These are phyloP conservation scores for Saxidomus purpurata DNA, from an alignment of 1,140 invertebrate species.

Conservation along the genomic window DNA sequence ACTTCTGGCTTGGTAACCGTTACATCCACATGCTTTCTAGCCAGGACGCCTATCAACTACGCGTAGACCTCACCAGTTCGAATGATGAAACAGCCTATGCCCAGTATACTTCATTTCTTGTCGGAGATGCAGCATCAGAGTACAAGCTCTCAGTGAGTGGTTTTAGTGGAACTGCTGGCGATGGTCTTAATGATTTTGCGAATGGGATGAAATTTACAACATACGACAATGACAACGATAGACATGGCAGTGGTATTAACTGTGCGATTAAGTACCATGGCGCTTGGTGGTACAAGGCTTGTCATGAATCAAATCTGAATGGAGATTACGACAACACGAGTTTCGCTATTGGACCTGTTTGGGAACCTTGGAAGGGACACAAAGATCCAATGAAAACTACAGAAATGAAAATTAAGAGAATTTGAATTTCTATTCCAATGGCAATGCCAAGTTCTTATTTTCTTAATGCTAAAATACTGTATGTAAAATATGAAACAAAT, in stretches of 20 bases:
- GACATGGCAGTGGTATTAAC: not conserved
- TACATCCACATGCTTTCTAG: not conserved
- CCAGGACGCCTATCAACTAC: too few species aligned
- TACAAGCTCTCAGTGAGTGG: not conserved
- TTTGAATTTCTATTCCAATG: too few species aligned
- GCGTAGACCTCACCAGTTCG: too few species aligned
- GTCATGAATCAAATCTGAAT: too few species aligned
- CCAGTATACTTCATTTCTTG: not conserved
- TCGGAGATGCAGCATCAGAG: not conserved
- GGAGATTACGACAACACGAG: too few species aligned
- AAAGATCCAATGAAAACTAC: too few species aligned
- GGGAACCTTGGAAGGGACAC: too few species aligned
- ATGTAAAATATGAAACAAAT: too few species aligned
- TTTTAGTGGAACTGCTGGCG: slow-evolving; percentile 12
- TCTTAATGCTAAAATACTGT: too few species aligned
- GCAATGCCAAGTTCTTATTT: too few species aligned
- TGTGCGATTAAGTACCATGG: not conserved
- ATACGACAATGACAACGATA: not conserved
- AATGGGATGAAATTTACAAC: not conserved
- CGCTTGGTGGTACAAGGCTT: slow-evolving; percentile 9
- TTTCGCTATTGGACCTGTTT: too few species aligned
- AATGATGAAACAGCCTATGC: slow-evolving; percentile 1
- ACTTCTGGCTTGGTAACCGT: slow-evolving; percentile 47
- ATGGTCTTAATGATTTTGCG: not conserved
- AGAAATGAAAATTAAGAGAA: too few species aligned